Percentiles rank a stretch among this genome's conserved stretches.
phyloP scores from a whole-genome alignment of 2,888 invertebrate species.

The Drosophila limbata region DNA sequence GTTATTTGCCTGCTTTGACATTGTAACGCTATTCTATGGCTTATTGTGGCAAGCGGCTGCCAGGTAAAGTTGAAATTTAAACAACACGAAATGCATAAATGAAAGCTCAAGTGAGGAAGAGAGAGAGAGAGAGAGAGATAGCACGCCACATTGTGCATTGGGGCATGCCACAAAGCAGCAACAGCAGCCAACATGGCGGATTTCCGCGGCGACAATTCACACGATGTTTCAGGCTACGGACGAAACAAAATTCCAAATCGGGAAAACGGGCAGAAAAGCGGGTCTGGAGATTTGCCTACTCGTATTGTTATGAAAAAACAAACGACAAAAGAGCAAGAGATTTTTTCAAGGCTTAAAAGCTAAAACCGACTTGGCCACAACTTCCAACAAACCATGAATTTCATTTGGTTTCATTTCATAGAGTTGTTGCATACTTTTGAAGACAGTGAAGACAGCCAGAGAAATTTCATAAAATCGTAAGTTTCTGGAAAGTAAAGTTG shows the following conservation, averaged over 20 bases:
- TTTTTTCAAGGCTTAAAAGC: slow-evolving; percentile 13
- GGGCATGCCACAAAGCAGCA: slow-evolving; percentile 51
- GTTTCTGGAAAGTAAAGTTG: not conserved
- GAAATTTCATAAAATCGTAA: not conserved
- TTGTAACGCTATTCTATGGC: slow-evolving; percentile 65
- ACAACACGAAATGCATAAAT: slow-evolving; percentile 45
- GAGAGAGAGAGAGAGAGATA: slow-evolving; percentile 2
- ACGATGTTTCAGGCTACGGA: slow-evolving; percentile 15
- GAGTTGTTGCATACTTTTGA: not conserved
- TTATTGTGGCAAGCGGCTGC: slow-evolving; percentile 33
- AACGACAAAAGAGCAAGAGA: slow-evolving; percentile 15
- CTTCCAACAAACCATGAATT: slow-evolving; percentile 13
- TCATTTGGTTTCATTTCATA: slow-evolving; percentile 29
- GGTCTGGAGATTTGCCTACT: not conserved
- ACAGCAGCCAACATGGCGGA: slow-evolving; percentile 77
- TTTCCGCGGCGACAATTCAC: slow-evolving; percentile 75
- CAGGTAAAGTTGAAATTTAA: slow-evolving; percentile 61
- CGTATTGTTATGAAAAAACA: slow-evolving; percentile 31
- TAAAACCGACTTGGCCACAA: slow-evolving; percentile 19
- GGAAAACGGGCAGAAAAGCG: not conserved
- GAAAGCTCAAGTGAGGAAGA: slow-evolving; percentile 13
- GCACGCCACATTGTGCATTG: slow-evolving; percentile 60
- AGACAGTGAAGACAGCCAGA: not conserved
- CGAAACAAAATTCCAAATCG: slow-evolving; percentile 11
- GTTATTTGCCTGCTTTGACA: slow-evolving; percentile 67